Evolutionary conservation across 2,888 invertebrate genomes (phyloP).

Genomic region (Oscheius sp.): DNA sequence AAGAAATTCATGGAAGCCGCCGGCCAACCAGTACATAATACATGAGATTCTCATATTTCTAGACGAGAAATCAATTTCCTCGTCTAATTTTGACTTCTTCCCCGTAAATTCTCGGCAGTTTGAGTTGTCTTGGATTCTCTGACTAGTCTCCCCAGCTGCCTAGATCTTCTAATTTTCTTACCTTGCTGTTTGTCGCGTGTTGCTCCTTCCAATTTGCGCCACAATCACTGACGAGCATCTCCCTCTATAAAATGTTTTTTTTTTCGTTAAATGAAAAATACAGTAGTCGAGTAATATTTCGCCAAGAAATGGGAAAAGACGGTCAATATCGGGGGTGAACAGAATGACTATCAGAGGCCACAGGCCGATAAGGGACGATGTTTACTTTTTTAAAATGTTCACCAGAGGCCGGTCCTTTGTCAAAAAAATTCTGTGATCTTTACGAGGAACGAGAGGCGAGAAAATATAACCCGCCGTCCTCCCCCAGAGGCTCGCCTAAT

Average conservation of each 20-base stretch:
- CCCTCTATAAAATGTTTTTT: conserved; percentile 25
- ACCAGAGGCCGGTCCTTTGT: background rate
- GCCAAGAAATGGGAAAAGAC: background rate
- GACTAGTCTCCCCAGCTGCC: background rate
- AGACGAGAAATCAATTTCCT: background rate
- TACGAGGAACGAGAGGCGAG: background rate
- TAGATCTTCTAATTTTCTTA: no score
- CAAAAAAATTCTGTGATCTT: background rate
- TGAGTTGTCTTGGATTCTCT: background rate
- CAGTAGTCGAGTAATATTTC: background rate
- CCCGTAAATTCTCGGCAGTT: no score
- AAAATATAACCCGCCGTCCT: background rate
- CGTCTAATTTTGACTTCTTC: no score
- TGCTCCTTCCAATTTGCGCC: conserved; percentile 17
- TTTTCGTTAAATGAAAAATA: no score
- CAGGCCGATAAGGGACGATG: conserved; percentile 11
- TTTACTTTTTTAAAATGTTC: conserved; percentile 15
- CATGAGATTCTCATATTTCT: conserved; percentile 27
- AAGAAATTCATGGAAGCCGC: no score
- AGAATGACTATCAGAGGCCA: conserved; percentile 18
- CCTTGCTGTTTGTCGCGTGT: background rate
- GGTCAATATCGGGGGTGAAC: conserved; percentile 23
- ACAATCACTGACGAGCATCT: conserved; percentile 26
- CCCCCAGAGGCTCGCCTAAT: background rate
- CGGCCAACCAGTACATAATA: conserved; percentile 17